Conservation (phyloP, 2,888 invertebrate genomes). For the Amblyjoppa fuscipennis region DNA sequence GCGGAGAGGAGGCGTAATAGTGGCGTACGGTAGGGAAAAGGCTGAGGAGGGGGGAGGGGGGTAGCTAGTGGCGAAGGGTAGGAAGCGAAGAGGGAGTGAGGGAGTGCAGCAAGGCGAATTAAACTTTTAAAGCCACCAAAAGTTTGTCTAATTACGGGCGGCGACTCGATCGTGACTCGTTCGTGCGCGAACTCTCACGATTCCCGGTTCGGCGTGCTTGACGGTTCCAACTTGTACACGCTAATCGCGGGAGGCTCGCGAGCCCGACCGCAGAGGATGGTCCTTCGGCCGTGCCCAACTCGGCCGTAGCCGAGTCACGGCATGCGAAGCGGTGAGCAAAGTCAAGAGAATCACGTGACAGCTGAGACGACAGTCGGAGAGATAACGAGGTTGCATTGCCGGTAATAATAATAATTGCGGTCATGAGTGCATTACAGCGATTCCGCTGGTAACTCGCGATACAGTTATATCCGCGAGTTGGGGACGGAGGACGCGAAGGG, state of each 20-base stretch:
- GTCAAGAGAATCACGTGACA: not conserved
- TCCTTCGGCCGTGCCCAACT: slow-evolving; percentile 16
- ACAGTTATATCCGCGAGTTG: not conserved
- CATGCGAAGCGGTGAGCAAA: not conserved
- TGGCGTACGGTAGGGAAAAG: slow-evolving; percentile 35
- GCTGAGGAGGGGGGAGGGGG: not conserved
- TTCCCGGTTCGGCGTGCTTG: slow-evolving; percentile 39
- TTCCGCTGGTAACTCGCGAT: not conserved
- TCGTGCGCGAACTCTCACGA: slow-evolving; percentile 66
- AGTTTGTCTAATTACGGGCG: slow-evolving; percentile 81
- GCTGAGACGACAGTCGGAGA: not conserved
- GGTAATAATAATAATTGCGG: slow-evolving; percentile 3
- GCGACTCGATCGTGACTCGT: slow-evolving; percentile 77
- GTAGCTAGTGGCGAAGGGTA: not conserved
- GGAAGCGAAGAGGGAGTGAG: slow-evolving; percentile 19
- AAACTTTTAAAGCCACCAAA: slow-evolving; percentile 80
- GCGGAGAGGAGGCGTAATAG: slow-evolving; percentile 57
- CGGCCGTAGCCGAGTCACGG: not conserved
- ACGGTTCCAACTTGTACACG: slow-evolving; percentile 54
- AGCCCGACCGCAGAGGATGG: slow-evolving; percentile 16
- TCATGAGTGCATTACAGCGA: not conserved
- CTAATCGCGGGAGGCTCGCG: slow-evolving; percentile 53
- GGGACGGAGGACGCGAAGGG: slow-evolving; percentile 36
- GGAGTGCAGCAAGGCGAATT: slow-evolving; percentile 73
- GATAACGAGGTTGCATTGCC: not conserved